Percentiles rank a stretch among this genome's conserved stretches.
Conservation (phyloP, 2,113 vertebrate species). For the Jacana jacana region DNA sequence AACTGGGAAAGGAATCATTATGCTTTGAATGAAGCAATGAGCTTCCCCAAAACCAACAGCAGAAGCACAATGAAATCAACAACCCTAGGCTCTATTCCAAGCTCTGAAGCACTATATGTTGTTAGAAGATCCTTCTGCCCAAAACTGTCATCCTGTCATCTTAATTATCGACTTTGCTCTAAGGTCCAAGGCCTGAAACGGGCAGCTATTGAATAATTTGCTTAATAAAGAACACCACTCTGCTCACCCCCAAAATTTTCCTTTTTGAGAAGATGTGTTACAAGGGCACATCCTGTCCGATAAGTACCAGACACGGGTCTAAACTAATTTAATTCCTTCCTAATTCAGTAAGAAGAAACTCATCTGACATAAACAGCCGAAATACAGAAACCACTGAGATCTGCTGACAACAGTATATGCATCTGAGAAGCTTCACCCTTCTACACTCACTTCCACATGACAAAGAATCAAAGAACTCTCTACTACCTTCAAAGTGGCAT, state of each 20-base stretch:
- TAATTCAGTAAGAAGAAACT: neutral
- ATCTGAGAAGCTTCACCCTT: neutral
- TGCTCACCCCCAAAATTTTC: neutral
- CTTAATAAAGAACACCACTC: neutral
- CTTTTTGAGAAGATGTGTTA: neutral
- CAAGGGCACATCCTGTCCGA: neutral
- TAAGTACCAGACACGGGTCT: neutral
- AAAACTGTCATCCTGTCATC: neutral
- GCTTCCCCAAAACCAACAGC: neutral
- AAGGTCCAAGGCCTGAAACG: neutral
- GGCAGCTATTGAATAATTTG: neutral
- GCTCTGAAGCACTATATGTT: neutral
- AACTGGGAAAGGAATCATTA: neutral
- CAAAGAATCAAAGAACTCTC: neutral
- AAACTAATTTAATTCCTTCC: neutral
- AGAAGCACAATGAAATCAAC: neutral
- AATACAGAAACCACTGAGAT: neutral
- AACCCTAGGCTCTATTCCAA: neutral
- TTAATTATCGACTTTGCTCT: neutral
- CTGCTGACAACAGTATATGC: neutral
- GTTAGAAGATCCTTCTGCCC: neutral
- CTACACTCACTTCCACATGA: neutral
- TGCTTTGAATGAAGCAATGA: neutral
- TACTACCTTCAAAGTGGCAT: neutral
- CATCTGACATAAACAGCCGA: neutral